Percentiles rank a stretch among this genome's conserved stretches.
These are phyloP conservation scores for Gibbula magus DNA, from an alignment of 2,888 invertebrate species.

Conservation along the genomic window DNA sequence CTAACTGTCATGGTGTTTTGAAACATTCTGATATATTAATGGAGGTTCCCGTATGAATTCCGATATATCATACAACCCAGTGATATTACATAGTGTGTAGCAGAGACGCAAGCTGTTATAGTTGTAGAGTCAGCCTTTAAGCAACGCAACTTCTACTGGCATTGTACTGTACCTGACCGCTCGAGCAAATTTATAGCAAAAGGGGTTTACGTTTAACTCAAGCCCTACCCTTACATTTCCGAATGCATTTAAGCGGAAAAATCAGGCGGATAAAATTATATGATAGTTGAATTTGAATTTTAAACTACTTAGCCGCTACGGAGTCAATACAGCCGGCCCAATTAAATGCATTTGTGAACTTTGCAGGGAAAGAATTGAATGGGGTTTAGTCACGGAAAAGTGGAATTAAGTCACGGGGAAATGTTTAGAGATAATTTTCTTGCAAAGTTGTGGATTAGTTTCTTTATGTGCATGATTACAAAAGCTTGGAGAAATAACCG, in stretches of 20 bases:
- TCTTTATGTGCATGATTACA: neutral
- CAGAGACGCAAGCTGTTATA: too few relatives aligned
- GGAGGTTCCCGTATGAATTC: neutral
- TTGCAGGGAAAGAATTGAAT: neutral
- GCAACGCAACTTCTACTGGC: too few relatives aligned
- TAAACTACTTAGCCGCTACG: neutral
- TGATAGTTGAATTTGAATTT: constrained; percentile 2
- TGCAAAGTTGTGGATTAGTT: neutral
- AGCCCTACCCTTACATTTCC: neutral
- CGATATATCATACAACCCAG: neutral
- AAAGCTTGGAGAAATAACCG: neutral
- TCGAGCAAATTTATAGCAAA: too few relatives aligned
- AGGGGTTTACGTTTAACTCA: too few relatives aligned
- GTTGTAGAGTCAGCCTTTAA: too few relatives aligned
- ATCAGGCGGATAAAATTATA: constrained; percentile 4
- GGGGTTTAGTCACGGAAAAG: constrained; percentile 4
- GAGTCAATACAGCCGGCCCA: neutral
- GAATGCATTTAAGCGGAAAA: neutral
- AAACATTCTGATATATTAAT: constrained; percentile 4
- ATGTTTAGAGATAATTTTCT: neutral
- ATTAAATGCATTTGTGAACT: constrained; percentile 1
- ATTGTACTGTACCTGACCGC: too few relatives aligned
- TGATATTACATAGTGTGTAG: neutral
- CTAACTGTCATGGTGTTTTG: neutral
- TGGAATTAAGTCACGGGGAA: neutral